These are phyloP conservation scores for Limosa lapponica DNA, from an alignment of 2,797 vertebrate genomes.

Conservation along the genomic window DNA sequence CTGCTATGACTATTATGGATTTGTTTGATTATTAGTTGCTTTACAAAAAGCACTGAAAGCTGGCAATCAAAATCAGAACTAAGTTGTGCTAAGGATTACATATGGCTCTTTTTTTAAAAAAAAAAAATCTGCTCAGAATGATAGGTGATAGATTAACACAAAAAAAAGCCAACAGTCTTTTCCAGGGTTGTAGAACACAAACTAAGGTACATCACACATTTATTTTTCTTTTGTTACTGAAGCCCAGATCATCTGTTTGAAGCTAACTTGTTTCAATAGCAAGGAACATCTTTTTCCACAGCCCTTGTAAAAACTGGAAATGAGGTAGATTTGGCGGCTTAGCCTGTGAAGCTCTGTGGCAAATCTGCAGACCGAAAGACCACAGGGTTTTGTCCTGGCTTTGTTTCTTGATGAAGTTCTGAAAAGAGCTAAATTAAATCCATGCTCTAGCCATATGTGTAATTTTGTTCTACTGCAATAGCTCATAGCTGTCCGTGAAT, in stretches of 20 bases:
- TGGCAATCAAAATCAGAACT: background rate
- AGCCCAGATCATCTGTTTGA: background rate
- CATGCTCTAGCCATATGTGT: constrained; percentile 53
- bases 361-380: background rate
- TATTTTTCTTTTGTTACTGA: background rate
- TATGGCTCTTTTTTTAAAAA: background rate
- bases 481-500: constrained; percentile 55
- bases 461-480: constrained; percentile 56
- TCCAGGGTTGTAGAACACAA: constrained; percentile 24
- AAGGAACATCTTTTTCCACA: background rate
- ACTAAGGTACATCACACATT: background rate
- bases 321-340: constrained; percentile 21
- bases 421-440: constrained; percentile 56
- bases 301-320: background rate
- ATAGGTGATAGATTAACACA: background rate
- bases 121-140: background rate
- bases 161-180: background rate
- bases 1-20: background rate
- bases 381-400: constrained; percentile 8
- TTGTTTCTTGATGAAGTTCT: constrained; percentile 28
- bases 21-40: background rate
- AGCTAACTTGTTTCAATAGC: background rate
- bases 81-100: background rate
- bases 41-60: background rate
- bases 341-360: background rate